Conservation (phyloP, 2,888 invertebrate species). For the Agrotis segetum region DNA sequence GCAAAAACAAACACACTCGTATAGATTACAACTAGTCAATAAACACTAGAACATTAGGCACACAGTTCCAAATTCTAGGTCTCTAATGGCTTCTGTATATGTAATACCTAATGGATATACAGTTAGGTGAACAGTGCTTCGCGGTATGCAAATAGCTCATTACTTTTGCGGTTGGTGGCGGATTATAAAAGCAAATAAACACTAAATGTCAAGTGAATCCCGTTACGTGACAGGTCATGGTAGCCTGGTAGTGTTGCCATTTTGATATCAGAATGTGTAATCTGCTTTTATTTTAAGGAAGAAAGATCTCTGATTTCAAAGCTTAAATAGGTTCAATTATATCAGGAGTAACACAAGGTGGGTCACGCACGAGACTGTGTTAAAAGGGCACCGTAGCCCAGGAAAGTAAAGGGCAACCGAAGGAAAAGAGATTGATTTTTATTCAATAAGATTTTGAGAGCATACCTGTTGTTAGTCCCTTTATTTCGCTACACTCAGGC, state of each 20-base stretch:
- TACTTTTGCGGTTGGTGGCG: constrained; percentile 58
- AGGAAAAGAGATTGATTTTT: too few relatives aligned
- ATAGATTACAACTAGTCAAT: constrained; percentile 6
- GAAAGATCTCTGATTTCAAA: too few relatives aligned
- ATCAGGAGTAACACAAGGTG: too few relatives aligned
- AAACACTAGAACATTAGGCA: constrained; percentile 2
- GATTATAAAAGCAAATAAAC: constrained; percentile 64
- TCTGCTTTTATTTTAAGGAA: not conserved
- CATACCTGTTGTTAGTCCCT: too few relatives aligned
- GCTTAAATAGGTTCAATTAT: too few relatives aligned
- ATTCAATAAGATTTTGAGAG: too few relatives aligned
- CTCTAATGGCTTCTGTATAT: constrained; percentile 37
- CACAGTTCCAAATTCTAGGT: constrained; percentile 32
- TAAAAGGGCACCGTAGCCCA: too few relatives aligned
- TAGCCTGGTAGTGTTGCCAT: constrained; percentile 52
- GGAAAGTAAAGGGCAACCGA: too few relatives aligned
- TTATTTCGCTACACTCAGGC: too few relatives aligned
- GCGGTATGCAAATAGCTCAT: constrained; percentile 57
- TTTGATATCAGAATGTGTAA: constrained; percentile 24
- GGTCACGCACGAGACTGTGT: too few relatives aligned
- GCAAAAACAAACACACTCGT: not conserved
- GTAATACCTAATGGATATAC: constrained; percentile 40
- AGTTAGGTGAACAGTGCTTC: constrained; percentile 53
- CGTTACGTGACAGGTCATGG: constrained; percentile 77
- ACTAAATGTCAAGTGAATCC: constrained; percentile 76